A percentile compares a stretch with the other conserved stretches of the same genome.
Conservation (phyloP, 2,888 invertebrate genomes). For the Eupelmus urozonus region DNA sequence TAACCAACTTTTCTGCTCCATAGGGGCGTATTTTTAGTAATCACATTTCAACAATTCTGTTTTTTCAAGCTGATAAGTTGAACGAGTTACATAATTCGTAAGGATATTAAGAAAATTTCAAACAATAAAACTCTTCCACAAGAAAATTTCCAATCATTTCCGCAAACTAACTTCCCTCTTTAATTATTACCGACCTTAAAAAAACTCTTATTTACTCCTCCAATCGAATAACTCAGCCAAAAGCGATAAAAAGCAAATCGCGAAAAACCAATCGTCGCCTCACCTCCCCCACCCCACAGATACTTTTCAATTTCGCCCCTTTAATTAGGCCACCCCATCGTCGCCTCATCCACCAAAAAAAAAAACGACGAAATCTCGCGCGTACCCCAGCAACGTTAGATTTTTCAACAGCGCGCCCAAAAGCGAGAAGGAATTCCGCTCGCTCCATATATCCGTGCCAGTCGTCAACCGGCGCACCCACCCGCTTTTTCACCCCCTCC, state of each 20-base stretch:
- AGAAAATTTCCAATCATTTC: too few relatives aligned
- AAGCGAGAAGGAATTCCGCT: not conserved
- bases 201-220: not conserved
- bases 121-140: too few relatives aligned
- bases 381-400: too few relatives aligned
- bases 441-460: not conserved
- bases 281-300: not conserved
- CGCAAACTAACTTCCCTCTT: too few relatives aligned
- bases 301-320: conserved; percentile 30
- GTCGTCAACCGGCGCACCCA: not conserved
- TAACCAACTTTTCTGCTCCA: too few relatives aligned
- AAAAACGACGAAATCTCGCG: too few relatives aligned
- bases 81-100: too few relatives aligned
- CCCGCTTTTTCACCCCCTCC: conserved; percentile 6
- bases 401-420: not conserved
- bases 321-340: conserved; percentile 27
- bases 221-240: not conserved
- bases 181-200: too few relatives aligned
- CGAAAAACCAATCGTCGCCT: conserved; percentile 27
- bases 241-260: conserved; percentile 28
- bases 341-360: not conserved
- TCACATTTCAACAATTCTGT: too few relatives aligned
- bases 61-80: too few relatives aligned
- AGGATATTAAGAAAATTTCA: too few relatives aligned
- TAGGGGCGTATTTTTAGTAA: too few relatives aligned